Evolutionary conservation across 1,140 invertebrate species (phyloP), one percentile per base, ranked within the genome.

Genomic region (Achroia grisella): DNA sequence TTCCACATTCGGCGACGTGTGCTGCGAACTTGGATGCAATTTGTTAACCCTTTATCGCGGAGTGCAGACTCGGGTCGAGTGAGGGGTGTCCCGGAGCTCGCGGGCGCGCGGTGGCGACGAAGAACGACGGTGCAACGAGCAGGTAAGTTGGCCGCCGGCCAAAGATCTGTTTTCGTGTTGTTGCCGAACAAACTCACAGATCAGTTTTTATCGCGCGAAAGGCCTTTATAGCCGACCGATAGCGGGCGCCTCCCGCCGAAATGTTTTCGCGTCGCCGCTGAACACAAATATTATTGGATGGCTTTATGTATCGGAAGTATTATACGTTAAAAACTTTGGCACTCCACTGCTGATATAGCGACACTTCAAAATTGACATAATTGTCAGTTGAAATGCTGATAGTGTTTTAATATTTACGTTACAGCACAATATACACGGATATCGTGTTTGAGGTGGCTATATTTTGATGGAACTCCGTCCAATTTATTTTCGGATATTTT

Each of bases 191-290:
- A 75, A 75, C 80, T 77, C 71, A 68, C 77, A 82, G 82, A 86
- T 86, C 80, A 80, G 77, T 83, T 86, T 86, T 86, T 87, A 87
- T 86, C 81, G 74, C 73, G 71, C 71, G 71, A 71, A 78, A 81
- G 74, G 78, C 77, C 77, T 83, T 85, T 83, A 85, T 81, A 62
- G 72, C 68, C 75, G 62, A 65, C 69, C 71, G 78, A 80, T 75
- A 66, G 65, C 62, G 62, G 57, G 61, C 53, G 58, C 56, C 57
- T 53, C 50, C 50, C 47, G 51, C 51, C 66, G 55, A 71, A 74
- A 75, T 77, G 71, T 75, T 76, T 76, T 76, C 63, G 62, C 56
- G 63, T 78, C 71, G 74, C 67, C 66, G 66, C 56, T 62, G 63
- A 64, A 60, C 61, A 62, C 73, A 74, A 79, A 83, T 77, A 80